Evolutionary conservation across 1,140 invertebrate species (phyloP).

Genomic region (Caerostris extrusa): DNA sequence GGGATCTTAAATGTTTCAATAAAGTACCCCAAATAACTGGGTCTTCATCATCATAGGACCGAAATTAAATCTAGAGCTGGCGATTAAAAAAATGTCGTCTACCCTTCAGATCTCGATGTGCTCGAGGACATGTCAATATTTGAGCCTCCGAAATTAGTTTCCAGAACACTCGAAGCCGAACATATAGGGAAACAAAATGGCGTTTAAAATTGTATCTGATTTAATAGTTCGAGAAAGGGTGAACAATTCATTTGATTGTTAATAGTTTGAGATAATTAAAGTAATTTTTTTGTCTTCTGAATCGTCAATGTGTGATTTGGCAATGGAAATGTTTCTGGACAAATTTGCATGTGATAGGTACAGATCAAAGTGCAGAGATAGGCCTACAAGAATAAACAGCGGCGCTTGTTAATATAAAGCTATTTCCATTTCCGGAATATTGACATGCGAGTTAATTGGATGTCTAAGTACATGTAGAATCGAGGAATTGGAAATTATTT

Average conservation of each 20-base stretch:
- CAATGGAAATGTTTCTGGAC: too few species aligned
- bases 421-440: too few species aligned
- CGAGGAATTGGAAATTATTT: too few species aligned
- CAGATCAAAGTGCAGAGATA: too few species aligned
- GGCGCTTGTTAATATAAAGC: too few species aligned
- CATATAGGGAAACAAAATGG: too few species aligned
- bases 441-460: too few species aligned
- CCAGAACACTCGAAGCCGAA: background rate
- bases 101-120: background rate
- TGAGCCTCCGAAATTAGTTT: background rate
- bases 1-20: conserved; percentile 1
- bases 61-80: background rate
- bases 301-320: background rate
- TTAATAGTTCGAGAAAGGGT: background rate
- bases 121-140: background rate
- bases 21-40: background rate
- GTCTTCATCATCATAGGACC: background rate
- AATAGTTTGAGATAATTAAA: background rate
- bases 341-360: too few species aligned
- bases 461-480: too few species aligned
- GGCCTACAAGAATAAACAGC: too few species aligned
- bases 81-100: background rate
- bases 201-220: background rate
- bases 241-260: background rate
- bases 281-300: background rate